These are phyloP conservation scores for Zaprionus ghesquierei DNA, from an alignment of 1,140 invertebrate species.

Conservation along the genomic window DNA sequence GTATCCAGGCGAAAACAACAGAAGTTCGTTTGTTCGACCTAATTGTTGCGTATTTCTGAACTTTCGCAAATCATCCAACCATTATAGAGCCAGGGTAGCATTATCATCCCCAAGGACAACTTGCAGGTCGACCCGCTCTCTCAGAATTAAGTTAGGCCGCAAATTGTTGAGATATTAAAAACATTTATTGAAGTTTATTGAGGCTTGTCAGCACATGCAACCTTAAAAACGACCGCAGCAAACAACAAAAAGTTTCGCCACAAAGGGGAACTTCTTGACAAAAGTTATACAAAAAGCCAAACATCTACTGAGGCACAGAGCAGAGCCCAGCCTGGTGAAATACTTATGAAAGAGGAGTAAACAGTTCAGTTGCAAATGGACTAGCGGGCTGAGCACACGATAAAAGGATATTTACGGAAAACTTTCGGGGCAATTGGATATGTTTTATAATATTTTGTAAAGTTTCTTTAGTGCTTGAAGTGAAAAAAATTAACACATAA, in stretches of 20 bases:
- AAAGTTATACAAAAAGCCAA: neutral
- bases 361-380: slow-evolving; percentile 56
- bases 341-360: slow-evolving; percentile 33
- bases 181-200: slow-evolving; percentile 79
- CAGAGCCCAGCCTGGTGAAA: slow-evolving; percentile 21
- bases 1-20: neutral
- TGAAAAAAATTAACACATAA: neutral
- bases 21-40: neutral
- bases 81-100: neutral
- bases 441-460: neutral
- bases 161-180: slow-evolving; percentile 68
- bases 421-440: neutral
- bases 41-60: neutral
- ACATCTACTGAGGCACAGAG: slow-evolving; percentile 1
- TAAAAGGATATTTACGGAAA: neutral
- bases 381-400: slow-evolving; percentile 43
- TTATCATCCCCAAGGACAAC: neutral
- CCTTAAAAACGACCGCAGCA: slow-evolving; percentile 28
- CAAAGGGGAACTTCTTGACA: neutral
- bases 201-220: slow-evolving; percentile 74
- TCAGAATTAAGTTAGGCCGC: slow-evolving; percentile 26
- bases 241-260: slow-evolving; percentile 31
- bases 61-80: neutral
- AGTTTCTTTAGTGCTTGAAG: neutral
- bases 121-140: neutral